Conservation (phyloP, 2,113 vertebrate species). For the Pipra filicauda region DNA sequence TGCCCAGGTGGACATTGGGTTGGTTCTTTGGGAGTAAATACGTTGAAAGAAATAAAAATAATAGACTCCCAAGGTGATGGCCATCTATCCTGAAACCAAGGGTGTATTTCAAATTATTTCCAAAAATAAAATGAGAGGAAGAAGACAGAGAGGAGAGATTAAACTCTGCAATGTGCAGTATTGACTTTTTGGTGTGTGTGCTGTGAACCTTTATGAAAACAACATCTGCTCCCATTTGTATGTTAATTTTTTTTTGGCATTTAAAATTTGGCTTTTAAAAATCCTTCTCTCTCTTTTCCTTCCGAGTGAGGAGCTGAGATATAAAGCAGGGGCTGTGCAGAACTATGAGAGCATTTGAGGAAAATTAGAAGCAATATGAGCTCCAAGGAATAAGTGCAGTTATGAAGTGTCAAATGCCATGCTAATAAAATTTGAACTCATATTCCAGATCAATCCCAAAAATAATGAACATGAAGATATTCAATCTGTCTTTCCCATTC, state of each 20-base stretch:
- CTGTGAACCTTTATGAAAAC: conserved; percentile 46
- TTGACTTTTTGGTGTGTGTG: neutral
- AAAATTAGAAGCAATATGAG: neutral
- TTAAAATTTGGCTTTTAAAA: conserved; percentile 50
- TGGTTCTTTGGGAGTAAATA: neutral
- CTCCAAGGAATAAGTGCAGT: neutral
- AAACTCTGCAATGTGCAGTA: neutral
- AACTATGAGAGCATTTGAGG: neutral
- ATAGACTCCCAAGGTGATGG: neutral
- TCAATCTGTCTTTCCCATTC: neutral
- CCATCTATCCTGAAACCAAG: neutral
- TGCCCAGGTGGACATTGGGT: neutral
- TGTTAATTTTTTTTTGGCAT: conserved; percentile 45
- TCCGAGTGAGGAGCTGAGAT: conserved; percentile 14
- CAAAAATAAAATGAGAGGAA: neutral
- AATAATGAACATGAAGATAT: too few species aligned
- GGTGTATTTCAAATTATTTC: neutral
- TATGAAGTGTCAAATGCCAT: neutral
- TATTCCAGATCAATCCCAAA: neutral
- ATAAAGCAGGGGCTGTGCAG: conserved; percentile 32
- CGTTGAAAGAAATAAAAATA: neutral
- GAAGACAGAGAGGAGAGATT: neutral
- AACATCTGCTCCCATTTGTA: conserved; percentile 67
- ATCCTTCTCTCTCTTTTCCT: neutral
- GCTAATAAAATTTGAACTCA: neutral